Evolutionary conservation across 2,797 vertebrate species (phyloP), one percentile per base, ranked within the genome.

Genomic region (Coccyzus lansbergi): DNA sequence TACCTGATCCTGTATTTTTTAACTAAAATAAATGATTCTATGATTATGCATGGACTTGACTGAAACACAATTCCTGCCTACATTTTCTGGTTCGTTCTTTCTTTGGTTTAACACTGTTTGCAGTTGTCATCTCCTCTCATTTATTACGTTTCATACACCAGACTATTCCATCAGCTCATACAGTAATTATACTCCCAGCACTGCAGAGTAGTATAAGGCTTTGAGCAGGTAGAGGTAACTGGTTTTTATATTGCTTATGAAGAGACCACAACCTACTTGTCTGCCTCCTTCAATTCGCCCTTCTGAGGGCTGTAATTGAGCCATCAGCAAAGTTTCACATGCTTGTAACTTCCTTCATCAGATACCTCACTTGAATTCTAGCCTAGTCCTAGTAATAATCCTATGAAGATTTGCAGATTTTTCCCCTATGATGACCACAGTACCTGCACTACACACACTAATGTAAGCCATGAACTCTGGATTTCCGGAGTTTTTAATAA

Each of bases 171-270:
- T 7, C 10, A 8, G 20, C 16, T 29, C 36, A 49, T 22, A 24
- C 25, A 18, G 44, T 21, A 22, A 79, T 26, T n/a, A 48, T 28
- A 20, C 7, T 44, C 11, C 16, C 38, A 38, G 51, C 25, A 48
- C 5, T 11, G 26, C 42, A 63, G 17, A 44, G 5, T 21, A 22
- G 29, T 5, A 26, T 17, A 52, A 58, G 25, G 51, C 6, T 70
- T 22, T 58, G 18, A 52, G 56, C 18, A 58, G 63, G 51, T 3
- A 52, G 2, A 2, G 8, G 12, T 31, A 51, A 46, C 55, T 12
- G 0, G 0, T 29, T 49, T 40, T 5, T 29, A 3, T 79, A 55
- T 11, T 29, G 40, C 19, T 60, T 31, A 7, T 28, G 29, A 25
- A 68, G 9, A 20, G 19, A 58, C 33, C 33, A 21, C 9, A 65